Conservation (phyloP, 2,888 invertebrate species). For the Sicus ferrugineus region DNA sequence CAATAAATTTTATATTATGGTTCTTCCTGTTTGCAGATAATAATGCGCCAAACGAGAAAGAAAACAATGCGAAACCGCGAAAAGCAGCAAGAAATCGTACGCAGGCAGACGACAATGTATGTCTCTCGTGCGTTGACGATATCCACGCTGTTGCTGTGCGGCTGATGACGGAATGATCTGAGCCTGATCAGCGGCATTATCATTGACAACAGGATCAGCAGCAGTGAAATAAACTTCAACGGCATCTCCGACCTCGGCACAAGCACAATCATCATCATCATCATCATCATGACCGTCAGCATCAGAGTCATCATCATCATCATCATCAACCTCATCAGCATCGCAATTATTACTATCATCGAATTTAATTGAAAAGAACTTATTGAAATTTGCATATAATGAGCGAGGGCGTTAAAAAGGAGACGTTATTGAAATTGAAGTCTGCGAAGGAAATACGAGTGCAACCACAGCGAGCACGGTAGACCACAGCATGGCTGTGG, state of each 20-base stretch:
- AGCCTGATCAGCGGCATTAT: neutral
- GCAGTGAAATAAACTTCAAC: neutral
- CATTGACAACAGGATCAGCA: neutral
- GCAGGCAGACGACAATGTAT: neutral
- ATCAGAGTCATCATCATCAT: neutral
- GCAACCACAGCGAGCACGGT: neutral
- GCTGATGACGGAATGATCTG: constrained; percentile 4
- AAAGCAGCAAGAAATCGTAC: neutral
- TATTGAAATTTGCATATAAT: constrained; percentile 62
- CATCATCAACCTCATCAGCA: neutral
- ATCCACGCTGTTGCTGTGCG: neutral
- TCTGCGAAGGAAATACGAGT: neutral
- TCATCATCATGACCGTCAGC: neutral
- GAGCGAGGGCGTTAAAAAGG: constrained; percentile 37
- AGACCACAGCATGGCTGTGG: neutral
- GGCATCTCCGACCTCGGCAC: neutral
- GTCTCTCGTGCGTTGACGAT: neutral
- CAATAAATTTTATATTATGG: constrained; percentile 37
- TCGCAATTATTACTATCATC: constrained; percentile 22
- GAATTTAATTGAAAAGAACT: constrained; percentile 35
- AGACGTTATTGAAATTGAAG: constrained; percentile 28
- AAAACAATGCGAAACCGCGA: constrained; percentile 19
- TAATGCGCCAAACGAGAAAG: constrained; percentile 16
- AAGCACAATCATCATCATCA: neutral
- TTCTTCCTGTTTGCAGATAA: constrained; percentile 37